Evolutionary conservation across 2,888 invertebrate genomes (phyloP).

Genomic region (Steinernema hermaphroditum): DNA sequence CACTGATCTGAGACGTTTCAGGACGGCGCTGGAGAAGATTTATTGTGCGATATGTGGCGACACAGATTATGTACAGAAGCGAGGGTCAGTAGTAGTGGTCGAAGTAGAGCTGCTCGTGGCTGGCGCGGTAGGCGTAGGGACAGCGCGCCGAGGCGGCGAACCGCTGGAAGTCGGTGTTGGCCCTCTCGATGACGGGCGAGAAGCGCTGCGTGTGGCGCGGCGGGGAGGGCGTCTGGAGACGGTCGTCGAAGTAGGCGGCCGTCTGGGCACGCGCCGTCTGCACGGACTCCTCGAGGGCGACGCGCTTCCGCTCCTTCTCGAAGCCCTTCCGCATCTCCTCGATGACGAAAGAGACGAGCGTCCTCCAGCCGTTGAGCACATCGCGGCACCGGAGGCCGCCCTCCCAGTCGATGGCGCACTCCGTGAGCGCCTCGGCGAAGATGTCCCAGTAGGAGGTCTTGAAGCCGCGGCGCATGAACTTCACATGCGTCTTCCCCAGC

Average conservation of each 20-base stretch:
- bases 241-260: background rate
- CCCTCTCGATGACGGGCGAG: slow-evolving; percentile 10
- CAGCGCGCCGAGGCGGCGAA: slow-evolving; percentile 8
- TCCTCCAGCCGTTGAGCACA: slow-evolving; percentile 39
- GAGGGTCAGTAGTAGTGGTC: background rate
- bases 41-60: no score
- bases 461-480: slow-evolving; percentile 37
- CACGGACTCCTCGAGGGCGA: background rate
- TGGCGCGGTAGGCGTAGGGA: slow-evolving; percentile 24
- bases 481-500: slow-evolving; percentile 39
- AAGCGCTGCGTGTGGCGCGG: background rate
- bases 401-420: slow-evolving; percentile 38
- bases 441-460: slow-evolving; percentile 42
- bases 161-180: slow-evolving; percentile 12
- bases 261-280: background rate
- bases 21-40: no score
- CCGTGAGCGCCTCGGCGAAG: slow-evolving; percentile 40
- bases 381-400: slow-evolving; percentile 34
- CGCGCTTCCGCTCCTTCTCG: slow-evolving; percentile 32
- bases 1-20: no score
- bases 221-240: background rate
- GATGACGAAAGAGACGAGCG: slow-evolving; percentile 39
- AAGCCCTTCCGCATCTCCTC: slow-evolving; percentile 39
- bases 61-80: no score
- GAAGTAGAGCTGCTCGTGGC: slow-evolving; percentile 28